These are phyloP conservation scores for Arrhopalites spinosus DNA, from an alignment of 2,888 invertebrate species.

Conservation along the genomic window DNA sequence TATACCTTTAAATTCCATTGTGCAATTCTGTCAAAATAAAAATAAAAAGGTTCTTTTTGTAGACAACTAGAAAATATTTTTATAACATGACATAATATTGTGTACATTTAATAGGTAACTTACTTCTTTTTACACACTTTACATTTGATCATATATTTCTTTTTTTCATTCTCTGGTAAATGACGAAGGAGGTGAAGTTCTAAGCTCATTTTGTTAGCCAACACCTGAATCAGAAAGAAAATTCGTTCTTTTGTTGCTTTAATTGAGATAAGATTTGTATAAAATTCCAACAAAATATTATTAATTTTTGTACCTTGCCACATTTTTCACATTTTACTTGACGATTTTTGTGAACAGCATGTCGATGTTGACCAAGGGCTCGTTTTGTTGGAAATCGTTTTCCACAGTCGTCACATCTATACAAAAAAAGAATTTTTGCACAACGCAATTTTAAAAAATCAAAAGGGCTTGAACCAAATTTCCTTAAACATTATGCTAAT, in stretches of 20 bases:
- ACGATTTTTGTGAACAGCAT: conserved; percentile 54
- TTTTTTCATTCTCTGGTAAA: conserved; percentile 47
- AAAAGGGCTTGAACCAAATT: conserved; percentile 6
- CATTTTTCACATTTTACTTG: conserved; percentile 37
- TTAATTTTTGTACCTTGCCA: neutral
- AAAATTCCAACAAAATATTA: no score
- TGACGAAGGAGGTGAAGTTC: conserved; percentile 44
- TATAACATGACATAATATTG: neutral
- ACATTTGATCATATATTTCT: conserved; percentile 47
- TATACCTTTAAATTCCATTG: conserved; percentile 51
- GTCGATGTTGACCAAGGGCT: conserved; percentile 51
- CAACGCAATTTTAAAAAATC: neutral
- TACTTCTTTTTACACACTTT: conserved; percentile 48
- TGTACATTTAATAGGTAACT: neutral
- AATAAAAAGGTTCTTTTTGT: neutral
- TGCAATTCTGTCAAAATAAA: conserved; percentile 40
- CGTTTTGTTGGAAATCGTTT: conserved; percentile 52
- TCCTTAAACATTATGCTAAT: neutral
- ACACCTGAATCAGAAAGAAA: conserved; percentile 41
- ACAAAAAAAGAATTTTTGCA: conserved; percentile 1
- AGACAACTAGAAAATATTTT: neutral
- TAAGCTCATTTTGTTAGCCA: conserved; percentile 40
- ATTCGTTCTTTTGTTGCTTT: no score
- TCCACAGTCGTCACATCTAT: conserved; percentile 52
- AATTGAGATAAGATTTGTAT: no score